Evolutionary conservation across 2,113 vertebrate genomes (phyloP).

Genomic region (Tiliqua scincoides): DNA sequence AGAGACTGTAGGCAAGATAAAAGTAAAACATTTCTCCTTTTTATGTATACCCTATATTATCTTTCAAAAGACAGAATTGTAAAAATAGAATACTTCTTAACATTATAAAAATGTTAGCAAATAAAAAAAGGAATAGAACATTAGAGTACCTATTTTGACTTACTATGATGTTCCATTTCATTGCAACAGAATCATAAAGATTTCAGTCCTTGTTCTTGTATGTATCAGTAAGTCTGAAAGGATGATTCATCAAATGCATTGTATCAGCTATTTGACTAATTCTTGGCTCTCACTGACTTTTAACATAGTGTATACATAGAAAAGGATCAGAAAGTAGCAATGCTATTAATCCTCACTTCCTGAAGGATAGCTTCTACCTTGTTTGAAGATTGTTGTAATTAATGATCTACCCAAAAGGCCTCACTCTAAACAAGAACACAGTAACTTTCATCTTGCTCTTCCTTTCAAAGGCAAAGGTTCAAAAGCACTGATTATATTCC

Average conservation of each 20-base stretch:
- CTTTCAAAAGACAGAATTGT: not conserved
- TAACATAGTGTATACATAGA: conserved; percentile 16
- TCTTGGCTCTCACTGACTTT: conserved; percentile 40
- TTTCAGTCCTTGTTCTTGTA: conserved; percentile 22
- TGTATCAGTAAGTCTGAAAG: conserved; percentile 60
- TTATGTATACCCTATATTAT: conserved; percentile 26
- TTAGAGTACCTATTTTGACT: not conserved
- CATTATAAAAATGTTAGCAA: not conserved
- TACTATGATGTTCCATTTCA: conserved; percentile 17
- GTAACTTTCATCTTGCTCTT: conserved; percentile 61
- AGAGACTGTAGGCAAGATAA: not conserved
- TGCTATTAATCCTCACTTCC: conserved; percentile 56
- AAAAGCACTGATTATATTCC: conserved; percentile 24
- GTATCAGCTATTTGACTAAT: conserved; percentile 58
- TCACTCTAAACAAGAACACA: conserved; percentile 52
- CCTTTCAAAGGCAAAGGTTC: conserved; percentile 63
- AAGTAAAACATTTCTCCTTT: conserved; percentile 25
- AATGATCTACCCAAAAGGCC: conserved; percentile 54
- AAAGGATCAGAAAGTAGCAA: conserved; percentile 49
- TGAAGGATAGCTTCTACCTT: conserved; percentile 47
- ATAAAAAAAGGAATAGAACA: not conserved
- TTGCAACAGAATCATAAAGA: not conserved
- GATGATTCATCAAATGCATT: conserved; percentile 58
- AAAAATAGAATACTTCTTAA: not conserved
- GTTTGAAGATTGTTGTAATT: conserved; percentile 69